Evolutionary conservation across 2,888 invertebrate genomes (phyloP), one percentile per base, ranked within the genome.

Genomic region (Trissolcus japonicus): DNA sequence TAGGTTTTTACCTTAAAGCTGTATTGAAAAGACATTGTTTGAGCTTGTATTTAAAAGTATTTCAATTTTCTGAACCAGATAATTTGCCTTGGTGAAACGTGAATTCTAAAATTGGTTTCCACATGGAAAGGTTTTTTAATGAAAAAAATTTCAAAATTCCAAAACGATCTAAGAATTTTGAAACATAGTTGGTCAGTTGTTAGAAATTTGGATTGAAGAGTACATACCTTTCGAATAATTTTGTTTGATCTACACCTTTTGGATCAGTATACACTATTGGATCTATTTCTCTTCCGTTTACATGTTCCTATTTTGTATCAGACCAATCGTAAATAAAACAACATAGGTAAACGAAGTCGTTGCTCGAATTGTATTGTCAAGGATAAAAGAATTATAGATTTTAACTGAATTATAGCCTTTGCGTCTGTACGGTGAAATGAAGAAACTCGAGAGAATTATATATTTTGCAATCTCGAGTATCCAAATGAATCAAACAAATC

Each of bases 371-470:
- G 66, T 67, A 21, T 66, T 73, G 73, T 73, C 73, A 67, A 67
- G 66, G 61, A 61, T 67, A 66, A 66, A 67, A 73, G 73, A 67
- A 56, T 73, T 66, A 73, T 73, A 66, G 73, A 54, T 73, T 73
- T 56, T 7, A 46, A 35, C 61, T 67, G 73, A 73, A 55, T 61
- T 73, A 67, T 73, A 41, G 73, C 55, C 13, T 25, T 56, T 61
- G 16, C 16, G 29, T 66, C 46, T 55, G 53, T 55, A 29, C 4
- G 41, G 55, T 50, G 53, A n/a, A 46, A 46, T 46, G 46, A 46
- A 16, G 16, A 4, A 35, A 35, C 4, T 35, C 35, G 35, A 46
- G n/a, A 46, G 16, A 46, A 46, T 46, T 16, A 46, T 16, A 46
- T 16, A 35, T 35, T 35, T 35, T 9, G 35, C 35, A 35, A 35